Evolutionary conservation across 2,797 vertebrate genomes (phyloP).

Genomic region (Oreochromis mossambicus): DNA sequence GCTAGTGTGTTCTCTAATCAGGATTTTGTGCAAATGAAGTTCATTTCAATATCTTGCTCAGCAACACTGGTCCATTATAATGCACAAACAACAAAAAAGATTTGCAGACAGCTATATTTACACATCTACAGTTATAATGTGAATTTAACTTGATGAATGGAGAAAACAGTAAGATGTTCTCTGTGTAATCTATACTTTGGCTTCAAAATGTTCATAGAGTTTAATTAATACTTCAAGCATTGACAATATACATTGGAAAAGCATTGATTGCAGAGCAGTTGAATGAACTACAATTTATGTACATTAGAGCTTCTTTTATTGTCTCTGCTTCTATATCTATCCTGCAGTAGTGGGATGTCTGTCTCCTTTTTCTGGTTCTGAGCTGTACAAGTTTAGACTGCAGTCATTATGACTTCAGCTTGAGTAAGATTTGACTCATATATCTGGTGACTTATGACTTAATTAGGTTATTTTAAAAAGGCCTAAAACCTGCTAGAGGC

Average conservation of each 20-base stretch:
- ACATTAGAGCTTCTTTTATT: neutral
- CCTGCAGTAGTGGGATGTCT: neutral
- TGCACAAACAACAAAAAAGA: neutral
- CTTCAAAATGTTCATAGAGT: neutral
- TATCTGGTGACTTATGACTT: neutral
- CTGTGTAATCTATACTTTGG: neutral
- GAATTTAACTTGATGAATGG: neutral
- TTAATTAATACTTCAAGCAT: neutral
- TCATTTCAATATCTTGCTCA: conserved; percentile 23
- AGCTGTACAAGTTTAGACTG: neutral
- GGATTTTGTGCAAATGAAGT: conserved; percentile 38
- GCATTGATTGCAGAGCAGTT: neutral
- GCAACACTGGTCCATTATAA: neutral
- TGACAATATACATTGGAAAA: neutral
- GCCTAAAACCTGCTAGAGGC: neutral
- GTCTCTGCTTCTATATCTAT: neutral
- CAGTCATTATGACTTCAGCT: neutral
- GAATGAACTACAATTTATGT: neutral
- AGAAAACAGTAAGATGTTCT: neutral
- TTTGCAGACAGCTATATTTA: neutral
- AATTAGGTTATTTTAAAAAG: neutral
- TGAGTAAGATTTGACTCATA: neutral
- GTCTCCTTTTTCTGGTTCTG: neutral
- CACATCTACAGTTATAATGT: neutral
- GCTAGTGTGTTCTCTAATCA: conserved; percentile 6